Percentiles rank a stretch among this genome's conserved stretches.
Evolutionary conservation across 2,888 invertebrate genomes (phyloP).

Genomic region (Sphecodes monilicornis): DNA sequence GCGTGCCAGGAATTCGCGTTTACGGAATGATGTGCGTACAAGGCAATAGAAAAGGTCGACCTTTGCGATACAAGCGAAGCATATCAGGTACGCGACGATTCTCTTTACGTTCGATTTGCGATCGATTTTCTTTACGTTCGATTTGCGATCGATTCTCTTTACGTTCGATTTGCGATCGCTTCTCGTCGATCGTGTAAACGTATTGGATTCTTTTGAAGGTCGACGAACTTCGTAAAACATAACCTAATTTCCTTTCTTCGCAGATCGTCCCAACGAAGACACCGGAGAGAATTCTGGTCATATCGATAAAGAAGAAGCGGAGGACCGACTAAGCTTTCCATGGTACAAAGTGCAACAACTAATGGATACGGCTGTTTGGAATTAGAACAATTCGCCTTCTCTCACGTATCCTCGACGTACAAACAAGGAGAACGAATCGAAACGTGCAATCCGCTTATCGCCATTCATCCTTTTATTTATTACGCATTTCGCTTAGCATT

Average conservation of each 20-base stretch:
- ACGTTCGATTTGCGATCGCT: background rate
- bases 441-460: constrained; percentile 23
- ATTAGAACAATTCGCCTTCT: constrained; percentile 80
- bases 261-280: constrained; percentile 24
- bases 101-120: background rate
- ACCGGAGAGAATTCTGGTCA: background rate
- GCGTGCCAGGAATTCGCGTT: constrained; percentile 96
- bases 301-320: constrained; percentile 1
- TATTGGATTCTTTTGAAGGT: background rate
- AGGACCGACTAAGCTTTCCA: constrained; percentile 86
- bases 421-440: constrained; percentile 20
- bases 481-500: constrained; percentile 40
- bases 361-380: constrained; percentile 89
- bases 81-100: constrained; percentile 77
- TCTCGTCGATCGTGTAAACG: background rate
- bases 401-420: background rate
- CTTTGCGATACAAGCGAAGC: constrained; percentile 84
- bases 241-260: background rate
- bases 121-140: background rate
- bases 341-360: constrained; percentile 92
- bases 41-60: constrained; percentile 83
- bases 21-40: constrained; percentile 97
- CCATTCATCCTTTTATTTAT: constrained; percentile 48
- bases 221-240: background rate
- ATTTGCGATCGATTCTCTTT: constrained; percentile 75